Conservation (phyloP, 37 sponge, comb jelly and placozoan genomes). For the Beroe ovata region DNA sequence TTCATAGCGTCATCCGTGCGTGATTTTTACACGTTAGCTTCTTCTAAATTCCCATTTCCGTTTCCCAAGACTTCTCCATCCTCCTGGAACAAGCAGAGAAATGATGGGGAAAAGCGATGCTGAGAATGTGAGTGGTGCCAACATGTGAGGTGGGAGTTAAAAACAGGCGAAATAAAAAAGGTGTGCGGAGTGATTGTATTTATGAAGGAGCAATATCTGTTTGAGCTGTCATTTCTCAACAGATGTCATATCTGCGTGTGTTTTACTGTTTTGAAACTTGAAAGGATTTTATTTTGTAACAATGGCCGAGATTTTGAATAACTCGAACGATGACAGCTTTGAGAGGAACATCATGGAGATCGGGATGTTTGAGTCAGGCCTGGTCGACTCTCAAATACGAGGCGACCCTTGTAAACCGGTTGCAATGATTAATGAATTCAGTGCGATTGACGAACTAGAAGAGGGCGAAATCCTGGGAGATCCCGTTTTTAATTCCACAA, state of each 20-base stretch:
- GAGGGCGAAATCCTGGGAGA: not conserved
- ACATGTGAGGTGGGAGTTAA: too few species aligned
- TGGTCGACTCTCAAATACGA: not conserved
- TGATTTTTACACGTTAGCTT: not conserved
- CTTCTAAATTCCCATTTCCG: not conserved
- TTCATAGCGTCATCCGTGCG: too few species aligned
- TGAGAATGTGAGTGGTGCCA: too few species aligned
- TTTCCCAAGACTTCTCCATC: not conserved
- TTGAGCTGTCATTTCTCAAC: too few species aligned
- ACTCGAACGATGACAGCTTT: not conserved
- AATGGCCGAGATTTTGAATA: not conserved
- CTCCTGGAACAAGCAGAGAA: not conserved
- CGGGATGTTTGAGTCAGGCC: not conserved
- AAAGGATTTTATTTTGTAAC: not conserved
- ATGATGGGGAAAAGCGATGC: too few species aligned
- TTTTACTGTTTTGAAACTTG: too few species aligned
- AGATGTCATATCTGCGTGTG: too few species aligned
- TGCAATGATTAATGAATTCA: not conserved
- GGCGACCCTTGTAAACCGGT: not conserved
- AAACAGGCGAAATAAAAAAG: too few species aligned
- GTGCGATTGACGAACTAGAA: not conserved
- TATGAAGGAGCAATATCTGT: not conserved
- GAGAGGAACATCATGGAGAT: not conserved
- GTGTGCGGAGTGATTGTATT: too few species aligned
- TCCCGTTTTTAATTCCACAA: not conserved